Conservation (phyloP, 2,113 vertebrate genomes). For the Mobula birostris region DNA sequence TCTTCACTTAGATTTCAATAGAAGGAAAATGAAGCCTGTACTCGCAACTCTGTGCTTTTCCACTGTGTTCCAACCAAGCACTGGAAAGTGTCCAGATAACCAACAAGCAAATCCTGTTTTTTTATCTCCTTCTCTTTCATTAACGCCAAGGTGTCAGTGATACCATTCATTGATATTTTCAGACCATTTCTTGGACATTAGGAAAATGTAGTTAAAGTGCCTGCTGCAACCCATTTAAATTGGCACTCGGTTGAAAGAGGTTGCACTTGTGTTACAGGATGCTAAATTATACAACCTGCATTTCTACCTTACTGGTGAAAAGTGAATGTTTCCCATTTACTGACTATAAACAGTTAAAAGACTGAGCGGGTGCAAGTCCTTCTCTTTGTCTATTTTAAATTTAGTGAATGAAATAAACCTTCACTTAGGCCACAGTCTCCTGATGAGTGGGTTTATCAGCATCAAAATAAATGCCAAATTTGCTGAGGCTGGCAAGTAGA, state of each 20-base stretch:
- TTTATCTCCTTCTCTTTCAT: conserved; percentile 15
- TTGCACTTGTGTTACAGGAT: neutral
- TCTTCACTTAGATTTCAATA: neutral
- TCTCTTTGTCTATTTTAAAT: neutral
- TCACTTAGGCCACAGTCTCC: neutral
- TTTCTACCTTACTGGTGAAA: neutral
- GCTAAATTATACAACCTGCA: neutral
- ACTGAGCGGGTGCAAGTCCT: neutral
- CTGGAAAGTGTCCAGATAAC: neutral
- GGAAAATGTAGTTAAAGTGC: neutral
- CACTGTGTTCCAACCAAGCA: neutral
- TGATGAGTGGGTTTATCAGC: neutral
- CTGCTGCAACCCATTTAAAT: neutral
- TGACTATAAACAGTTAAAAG: neutral
- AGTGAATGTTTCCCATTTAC: conserved; percentile 13
- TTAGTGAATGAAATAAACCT: neutral
- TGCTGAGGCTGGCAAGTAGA: neutral
- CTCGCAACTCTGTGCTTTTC: neutral
- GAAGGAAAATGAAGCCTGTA: neutral
- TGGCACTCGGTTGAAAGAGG: conserved; percentile 16
- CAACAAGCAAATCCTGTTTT: neutral
- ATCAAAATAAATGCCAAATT: neutral
- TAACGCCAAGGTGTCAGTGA: neutral
- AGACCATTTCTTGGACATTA: neutral
- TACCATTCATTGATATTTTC: neutral